These are phyloP conservation scores for Lymantria dispar DNA, from an alignment of 2,888 invertebrate species.

Conservation along the genomic window DNA sequence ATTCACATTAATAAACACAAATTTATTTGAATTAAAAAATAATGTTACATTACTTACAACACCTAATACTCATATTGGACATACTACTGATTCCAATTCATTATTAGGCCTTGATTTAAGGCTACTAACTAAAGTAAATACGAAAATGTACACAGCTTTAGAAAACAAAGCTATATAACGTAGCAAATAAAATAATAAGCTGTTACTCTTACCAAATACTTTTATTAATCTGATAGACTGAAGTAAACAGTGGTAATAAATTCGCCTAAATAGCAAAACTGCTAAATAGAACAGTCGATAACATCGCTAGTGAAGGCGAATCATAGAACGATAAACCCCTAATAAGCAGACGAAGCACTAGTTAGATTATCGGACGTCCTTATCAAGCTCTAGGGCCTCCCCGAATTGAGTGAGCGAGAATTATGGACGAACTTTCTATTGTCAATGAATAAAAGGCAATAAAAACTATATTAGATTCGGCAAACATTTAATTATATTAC, in stretches of 20 bases:
- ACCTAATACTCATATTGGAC: no score
- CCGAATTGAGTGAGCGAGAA: slow-evolving; percentile 75
- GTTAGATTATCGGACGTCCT: slow-evolving; percentile 69
- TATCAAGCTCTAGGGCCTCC: slow-evolving; percentile 68
- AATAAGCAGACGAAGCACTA: slow-evolving; percentile 68
- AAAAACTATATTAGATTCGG: slow-evolving; percentile 35
- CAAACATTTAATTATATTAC: no score
- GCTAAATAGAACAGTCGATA: slow-evolving; percentile 61
- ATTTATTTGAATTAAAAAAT: no score
- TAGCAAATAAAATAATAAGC: slow-evolving; percentile 7
- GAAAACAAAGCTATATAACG: not conserved
- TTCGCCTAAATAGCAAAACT: slow-evolving; percentile 41
- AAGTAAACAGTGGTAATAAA: slow-evolving; percentile 50
- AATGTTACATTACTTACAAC: no score
- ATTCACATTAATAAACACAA: no score
- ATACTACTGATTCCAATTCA: no score
- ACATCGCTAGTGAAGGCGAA: slow-evolving; percentile 61
- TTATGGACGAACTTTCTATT: slow-evolving; percentile 75
- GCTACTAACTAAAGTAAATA: no score
- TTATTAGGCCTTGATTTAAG: no score
- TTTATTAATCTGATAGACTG: slow-evolving; percentile 41
- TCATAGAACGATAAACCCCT: slow-evolving; percentile 66
- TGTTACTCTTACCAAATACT: slow-evolving; percentile 27
- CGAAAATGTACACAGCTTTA: no score
- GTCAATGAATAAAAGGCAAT: slow-evolving; percentile 71